A percentile compares a stretch with the other conserved stretches of the same genome.
Conservation (phyloP, 2,113 vertebrate species). For the Megaceryle maxima region DNA sequence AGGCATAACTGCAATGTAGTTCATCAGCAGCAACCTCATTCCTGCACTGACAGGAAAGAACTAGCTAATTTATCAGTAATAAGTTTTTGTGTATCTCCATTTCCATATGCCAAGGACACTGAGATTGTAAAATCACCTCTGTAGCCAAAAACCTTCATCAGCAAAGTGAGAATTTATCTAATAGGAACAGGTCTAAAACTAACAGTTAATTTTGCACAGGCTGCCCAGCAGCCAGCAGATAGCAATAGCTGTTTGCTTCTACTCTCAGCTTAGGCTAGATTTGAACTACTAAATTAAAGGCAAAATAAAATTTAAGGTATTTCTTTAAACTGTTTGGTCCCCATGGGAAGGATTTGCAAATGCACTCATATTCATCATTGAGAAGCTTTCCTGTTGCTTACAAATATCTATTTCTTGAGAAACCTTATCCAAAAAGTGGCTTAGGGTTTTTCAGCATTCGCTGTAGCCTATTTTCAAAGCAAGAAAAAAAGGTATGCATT, state of each 20-base stretch:
- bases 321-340: neutral
- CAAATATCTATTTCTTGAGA: slow-evolving; percentile 19
- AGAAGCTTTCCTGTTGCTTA: slow-evolving; percentile 3
- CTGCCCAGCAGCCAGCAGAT: neutral
- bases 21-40: slow-evolving; percentile 2
- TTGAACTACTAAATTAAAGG: slow-evolving; percentile 21
- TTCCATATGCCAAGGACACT: neutral
- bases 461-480: neutral
- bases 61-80: neutral
- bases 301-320: slow-evolving; percentile 13
- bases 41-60: neutral
- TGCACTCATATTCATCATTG: neutral
- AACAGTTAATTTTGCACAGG: neutral
- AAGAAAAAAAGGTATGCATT: neutral
- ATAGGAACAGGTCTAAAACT: slow-evolving; percentile 2
- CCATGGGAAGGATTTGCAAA: slow-evolving; percentile 11
- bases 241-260: neutral
- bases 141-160: too few relatives aligned
- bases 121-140: neutral
- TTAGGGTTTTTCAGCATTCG: neutral
- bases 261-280: neutral
- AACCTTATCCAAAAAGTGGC: neutral
- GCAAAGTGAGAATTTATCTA: neutral
- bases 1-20: slow-evolving; percentile 5
- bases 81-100: neutral